Conservation (phyloP, 1,140 invertebrate species). For the Archivesica marissinica region DNA sequence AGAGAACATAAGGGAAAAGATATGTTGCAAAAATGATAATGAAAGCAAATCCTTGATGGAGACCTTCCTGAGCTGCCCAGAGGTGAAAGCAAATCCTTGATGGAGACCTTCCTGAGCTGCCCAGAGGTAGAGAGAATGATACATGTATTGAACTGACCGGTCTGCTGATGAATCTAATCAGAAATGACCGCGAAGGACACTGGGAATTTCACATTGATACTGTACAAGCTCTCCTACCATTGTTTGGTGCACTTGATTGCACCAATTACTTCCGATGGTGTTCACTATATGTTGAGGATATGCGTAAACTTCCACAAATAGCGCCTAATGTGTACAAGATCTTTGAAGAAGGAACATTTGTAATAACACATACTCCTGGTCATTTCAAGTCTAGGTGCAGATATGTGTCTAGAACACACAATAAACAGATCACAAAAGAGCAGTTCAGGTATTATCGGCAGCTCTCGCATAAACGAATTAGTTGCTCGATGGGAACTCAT, state of each 20-base stretch:
- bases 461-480: slow-evolving; percentile 11
- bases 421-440: slow-evolving; percentile 30
- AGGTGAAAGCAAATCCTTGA: neutral
- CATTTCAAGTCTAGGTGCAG: slow-evolving; percentile 23
- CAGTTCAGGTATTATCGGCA: slow-evolving; percentile 29
- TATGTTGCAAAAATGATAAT: neutral
- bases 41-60: neutral
- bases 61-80: neutral
- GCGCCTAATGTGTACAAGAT: neutral
- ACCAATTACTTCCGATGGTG: slow-evolving; percentile 34
- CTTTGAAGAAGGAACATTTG: slow-evolving; percentile 18
- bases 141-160: neutral
- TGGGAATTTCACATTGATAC: slow-evolving; percentile 3
- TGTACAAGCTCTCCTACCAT: slow-evolving; percentile 20
- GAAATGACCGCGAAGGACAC: slow-evolving; percentile 24
- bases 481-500: slow-evolving; percentile 44
- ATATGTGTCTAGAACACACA: slow-evolving; percentile 12
- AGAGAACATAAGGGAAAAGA: slow-evolving; percentile 3
- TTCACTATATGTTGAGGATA: slow-evolving; percentile 35
- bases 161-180: slow-evolving; percentile 5
- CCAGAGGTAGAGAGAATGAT: too few relatives aligned
- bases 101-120: slow-evolving; percentile 7
- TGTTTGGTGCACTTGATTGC: slow-evolving; percentile 29
- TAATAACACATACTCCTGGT: slow-evolving; percentile 9
- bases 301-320: slow-evolving; percentile 19